A percentile compares a stretch with the other conserved stretches of the same genome.
These are phyloP conservation scores for Parazoanthus darwini DNA, from an alignment of 92 coral and sea anemone species.

Conservation along the genomic window DNA sequence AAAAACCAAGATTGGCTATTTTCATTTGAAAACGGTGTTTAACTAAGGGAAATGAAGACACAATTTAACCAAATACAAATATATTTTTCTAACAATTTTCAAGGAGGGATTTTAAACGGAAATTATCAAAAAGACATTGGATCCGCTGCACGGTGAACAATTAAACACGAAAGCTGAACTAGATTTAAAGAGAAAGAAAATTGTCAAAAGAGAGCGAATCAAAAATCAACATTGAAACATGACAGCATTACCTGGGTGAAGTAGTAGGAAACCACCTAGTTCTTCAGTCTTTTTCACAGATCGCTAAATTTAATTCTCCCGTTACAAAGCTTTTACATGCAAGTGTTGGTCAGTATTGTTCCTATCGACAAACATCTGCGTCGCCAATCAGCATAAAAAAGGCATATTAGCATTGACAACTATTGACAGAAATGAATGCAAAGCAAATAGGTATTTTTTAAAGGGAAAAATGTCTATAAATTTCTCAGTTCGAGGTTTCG, in stretches of 20 bases:
- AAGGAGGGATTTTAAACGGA: background rate
- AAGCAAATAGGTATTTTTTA: background rate
- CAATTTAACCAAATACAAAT: no score
- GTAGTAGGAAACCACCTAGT: background rate
- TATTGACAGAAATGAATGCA: background rate
- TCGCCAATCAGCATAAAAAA: background rate
- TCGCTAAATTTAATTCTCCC: background rate
- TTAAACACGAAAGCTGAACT: background rate
- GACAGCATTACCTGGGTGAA: background rate
- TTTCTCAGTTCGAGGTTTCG: background rate
- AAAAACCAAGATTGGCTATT: no score
- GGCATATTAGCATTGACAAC: background rate
- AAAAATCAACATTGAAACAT: background rate
- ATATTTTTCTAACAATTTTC: no score
- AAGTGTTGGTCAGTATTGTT: background rate
- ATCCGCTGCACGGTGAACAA: background rate
- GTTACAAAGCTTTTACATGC: no score
- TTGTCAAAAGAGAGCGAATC: background rate
- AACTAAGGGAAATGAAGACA: background rate
- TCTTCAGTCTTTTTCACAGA: background rate
- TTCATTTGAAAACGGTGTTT: background rate
- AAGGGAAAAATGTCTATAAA: background rate
- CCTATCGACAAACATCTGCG: background rate
- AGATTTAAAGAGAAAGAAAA: background rate
- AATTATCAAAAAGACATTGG: background rate